Percentiles rank a stretch among this genome's conserved stretches.
Evolutionary conservation across 2,797 vertebrate genomes (phyloP).

Genomic region (Sebastolobus alascanus): DNA sequence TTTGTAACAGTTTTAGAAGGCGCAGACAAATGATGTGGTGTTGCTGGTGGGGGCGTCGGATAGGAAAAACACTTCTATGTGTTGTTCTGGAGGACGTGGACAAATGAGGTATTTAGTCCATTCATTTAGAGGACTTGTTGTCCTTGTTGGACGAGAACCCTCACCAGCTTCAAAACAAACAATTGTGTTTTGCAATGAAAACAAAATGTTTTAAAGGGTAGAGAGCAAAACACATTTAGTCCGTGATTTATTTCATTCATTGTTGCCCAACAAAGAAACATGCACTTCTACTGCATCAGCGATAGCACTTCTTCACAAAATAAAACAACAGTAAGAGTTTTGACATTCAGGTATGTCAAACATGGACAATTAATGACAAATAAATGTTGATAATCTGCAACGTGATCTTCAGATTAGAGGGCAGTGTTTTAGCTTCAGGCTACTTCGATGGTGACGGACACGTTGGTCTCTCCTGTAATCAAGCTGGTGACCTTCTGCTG

Average conservation of each 20-base stretch:
- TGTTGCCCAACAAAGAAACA: not conserved
- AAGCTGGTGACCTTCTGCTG: conserved; percentile 39
- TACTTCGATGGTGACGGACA: not conserved
- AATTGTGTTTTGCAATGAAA: not conserved
- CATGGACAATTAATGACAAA: not conserved
- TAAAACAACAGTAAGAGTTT: not conserved
- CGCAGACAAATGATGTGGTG: not conserved
- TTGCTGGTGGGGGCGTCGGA: not conserved
- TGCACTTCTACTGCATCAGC: not conserved
- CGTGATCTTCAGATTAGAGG: not conserved
- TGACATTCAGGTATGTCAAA: not conserved
- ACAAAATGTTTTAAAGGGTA: not conserved
- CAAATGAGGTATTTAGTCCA: not conserved
- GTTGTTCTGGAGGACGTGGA: not conserved
- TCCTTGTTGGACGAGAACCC: not conserved
- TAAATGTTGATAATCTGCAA: not conserved
- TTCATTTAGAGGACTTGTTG: not conserved
- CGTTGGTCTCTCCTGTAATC: not conserved
- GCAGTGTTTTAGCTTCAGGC: too few species aligned
- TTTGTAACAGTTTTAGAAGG: not conserved
- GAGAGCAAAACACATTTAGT: not conserved
- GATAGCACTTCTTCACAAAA: not conserved
- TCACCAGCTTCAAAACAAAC: not conserved
- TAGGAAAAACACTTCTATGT: not conserved
- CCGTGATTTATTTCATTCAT: not conserved